Evolutionary conservation across 37 sponge, comb jelly and placozoan species (phyloP), one percentile per base, ranked within the genome.

Genomic region (Oopsacas minuta): DNA sequence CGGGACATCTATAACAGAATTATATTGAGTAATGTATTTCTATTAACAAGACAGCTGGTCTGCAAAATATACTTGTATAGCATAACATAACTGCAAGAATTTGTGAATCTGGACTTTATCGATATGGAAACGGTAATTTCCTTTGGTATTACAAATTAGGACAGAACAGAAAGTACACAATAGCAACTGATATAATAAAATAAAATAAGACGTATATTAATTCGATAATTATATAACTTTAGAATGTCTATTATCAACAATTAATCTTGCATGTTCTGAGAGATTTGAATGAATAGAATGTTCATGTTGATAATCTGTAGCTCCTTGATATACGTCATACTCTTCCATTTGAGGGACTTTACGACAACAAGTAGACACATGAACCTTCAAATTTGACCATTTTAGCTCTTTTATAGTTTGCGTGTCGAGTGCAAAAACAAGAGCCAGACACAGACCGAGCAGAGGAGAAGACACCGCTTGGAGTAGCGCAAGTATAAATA

Each of bases 311-410:
- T 25, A 12, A n/a, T 25, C 28, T 12, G 75, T 25, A 5, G 20
- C 7, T 10, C 75, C 75, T 61, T 61, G 75, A 5, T 61, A 3
- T 34, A 61, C 75, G 28, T 61, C 22, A 12, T 61, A 61, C 75
- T 61, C 75, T n/a, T n/a, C 28, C 75, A 61, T 61, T n/a, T 61
- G 75, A 32, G 75, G 75, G 17, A n/a, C 30, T 10, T 61, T n/a
- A 3, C 75, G 7, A 12, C 75, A 61, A n/a, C 75, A 61, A 61
- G 75, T n/a, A 32, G 20, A 25, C 3, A 61, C 3, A 34, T 61
- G 75, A 12, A n/a, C 75, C 22, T 61, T 61, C 75, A 61, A 61
- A n/a, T 61, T 61, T 3, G 75, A 61, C 75, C 75, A 61, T 34
- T 61, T 61, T 3, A 61, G 75, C 28, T 61, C 75, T n/a, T 61